These are phyloP conservation scores for Saccostrea echinata DNA, from an alignment of 1,140 invertebrate genomes.

Conservation along the genomic window DNA sequence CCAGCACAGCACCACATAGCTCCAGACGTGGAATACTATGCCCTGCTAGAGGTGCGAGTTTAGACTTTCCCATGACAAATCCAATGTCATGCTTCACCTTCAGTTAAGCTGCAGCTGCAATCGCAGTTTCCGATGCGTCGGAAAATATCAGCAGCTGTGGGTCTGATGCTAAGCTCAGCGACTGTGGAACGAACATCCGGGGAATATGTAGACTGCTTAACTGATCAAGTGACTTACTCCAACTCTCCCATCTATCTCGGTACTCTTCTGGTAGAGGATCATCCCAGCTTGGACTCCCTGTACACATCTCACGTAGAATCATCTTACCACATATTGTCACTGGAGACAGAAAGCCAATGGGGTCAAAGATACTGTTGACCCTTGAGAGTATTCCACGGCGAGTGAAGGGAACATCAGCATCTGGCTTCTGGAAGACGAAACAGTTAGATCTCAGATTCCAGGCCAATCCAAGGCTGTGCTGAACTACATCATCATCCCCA, in stretches of 20 bases:
- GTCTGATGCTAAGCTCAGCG: background rate
- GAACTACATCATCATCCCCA: background rate
- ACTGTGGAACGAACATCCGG: no score
- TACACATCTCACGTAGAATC: conserved; percentile 53
- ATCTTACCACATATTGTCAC: conserved; percentile 55
- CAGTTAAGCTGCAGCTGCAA: background rate
- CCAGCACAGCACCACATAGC: conserved; percentile 48
- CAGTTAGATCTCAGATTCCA: conserved; percentile 28
- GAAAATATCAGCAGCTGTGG: background rate
- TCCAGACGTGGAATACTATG: conserved; percentile 49
- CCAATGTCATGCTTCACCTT: background rate
- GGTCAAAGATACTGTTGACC: conserved; percentile 54
- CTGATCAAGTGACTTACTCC: conserved; percentile 37
- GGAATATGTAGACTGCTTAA: background rate
- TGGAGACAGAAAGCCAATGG: conserved; percentile 56
- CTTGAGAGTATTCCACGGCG: conserved; percentile 57
- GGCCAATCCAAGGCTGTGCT: conserved; percentile 21
- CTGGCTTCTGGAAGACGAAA: conserved; percentile 4
- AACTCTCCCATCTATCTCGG: conserved; percentile 50
- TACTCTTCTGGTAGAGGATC: conserved; percentile 49
- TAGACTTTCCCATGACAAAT: no score
- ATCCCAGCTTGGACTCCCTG: conserved; percentile 60
- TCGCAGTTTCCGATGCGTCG: conserved; percentile 6
- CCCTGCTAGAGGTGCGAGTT: background rate
- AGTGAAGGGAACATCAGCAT: conserved; percentile 35